phyloP scores from a whole-genome alignment of 1,140 invertebrate species.

The Drosophila subobscura region DNA sequence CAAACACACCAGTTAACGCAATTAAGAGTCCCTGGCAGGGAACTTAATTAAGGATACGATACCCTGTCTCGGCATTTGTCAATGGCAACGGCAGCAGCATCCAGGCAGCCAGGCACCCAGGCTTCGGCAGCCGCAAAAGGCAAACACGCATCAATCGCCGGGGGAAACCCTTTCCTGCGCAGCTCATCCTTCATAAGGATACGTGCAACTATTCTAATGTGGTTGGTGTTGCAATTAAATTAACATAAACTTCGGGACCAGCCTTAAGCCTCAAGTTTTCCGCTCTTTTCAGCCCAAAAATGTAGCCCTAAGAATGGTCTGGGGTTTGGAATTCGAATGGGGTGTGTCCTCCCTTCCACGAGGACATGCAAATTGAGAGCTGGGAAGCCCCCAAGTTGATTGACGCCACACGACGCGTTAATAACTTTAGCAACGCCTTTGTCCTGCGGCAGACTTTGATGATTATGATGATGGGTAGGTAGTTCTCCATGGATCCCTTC shows the following conservation, averaged over 20 bases:
- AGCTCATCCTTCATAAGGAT: constrained; percentile 31
- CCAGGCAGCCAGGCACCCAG: too few species aligned
- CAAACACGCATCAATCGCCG: constrained; percentile 60
- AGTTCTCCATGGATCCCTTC: not conserved
- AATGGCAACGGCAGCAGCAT: constrained; percentile 52
- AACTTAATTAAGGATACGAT: constrained; percentile 73
- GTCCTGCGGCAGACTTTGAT: constrained; percentile 74
- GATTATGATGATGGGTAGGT: constrained; percentile 38
- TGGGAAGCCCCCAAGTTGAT: constrained; percentile 61
- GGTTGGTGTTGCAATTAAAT: constrained; percentile 78
- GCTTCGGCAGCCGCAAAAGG: constrained; percentile 56
- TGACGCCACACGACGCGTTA: constrained; percentile 79
- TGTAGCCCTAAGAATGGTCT: not conserved
- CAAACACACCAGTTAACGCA: constrained; percentile 60
- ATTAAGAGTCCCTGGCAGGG: constrained; percentile 55
- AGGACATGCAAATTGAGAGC: constrained; percentile 61
- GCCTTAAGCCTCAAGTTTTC: constrained; percentile 56
- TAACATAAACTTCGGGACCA: constrained; percentile 71
- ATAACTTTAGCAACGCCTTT: constrained; percentile 80
- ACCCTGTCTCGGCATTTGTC: constrained; percentile 62
- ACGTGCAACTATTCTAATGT: constrained; percentile 80
- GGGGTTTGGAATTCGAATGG: constrained; percentile 4
- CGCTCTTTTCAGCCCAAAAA: constrained; percentile 70
- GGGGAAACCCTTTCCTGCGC: constrained; percentile 27
- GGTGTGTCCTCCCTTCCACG: constrained; percentile 20